Base-by-base conservation (phyloP, 2,797 vertebrate genomes). In the Tiaroga cobitis region DNA sequence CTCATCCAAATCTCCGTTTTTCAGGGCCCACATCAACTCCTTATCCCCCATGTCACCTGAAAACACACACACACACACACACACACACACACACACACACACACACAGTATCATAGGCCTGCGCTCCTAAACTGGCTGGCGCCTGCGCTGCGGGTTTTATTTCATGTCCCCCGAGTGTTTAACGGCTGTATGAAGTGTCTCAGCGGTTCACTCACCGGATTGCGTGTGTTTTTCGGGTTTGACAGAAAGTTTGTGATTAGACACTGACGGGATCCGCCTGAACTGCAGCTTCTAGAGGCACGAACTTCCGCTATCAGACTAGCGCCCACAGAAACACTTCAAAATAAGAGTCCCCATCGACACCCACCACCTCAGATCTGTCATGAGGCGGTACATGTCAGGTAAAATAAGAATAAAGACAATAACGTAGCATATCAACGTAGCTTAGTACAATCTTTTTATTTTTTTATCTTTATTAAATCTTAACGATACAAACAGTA, bases 21-120 rank as follows among this genome's bases (percentile, higher is more conserved):
- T 97, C 91, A 99, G 91, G 87, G 97, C 96, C 98, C 98, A 99
- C 94, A 94, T 96, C 90, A 99, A 91, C 19, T 97, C 95, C 90
- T 95, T 97, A 93, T 98, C 97, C 56, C 92, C 96, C 97, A 97
- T 97, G n/a, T 89, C 94, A 79, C 37, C 75, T 79, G 65, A 59
- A 69, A 78, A 77, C 41, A 49, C 61, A n/a, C n/a, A n/a, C n/a
- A n/a, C n/a, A n/a, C n/a, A n/a, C n/a, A n/a, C n/a, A n/a, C n/a
- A 67, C 9, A 29, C 24, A 39, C 29, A 56, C 0, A 77, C 7
- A 29, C 8, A 29, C 32, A 77, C 10, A 59, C 26, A 59, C n/a
- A 61, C 29, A 56, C 49, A 56, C 8, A 54, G 13, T 19, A 69
- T 70, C 18, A 41, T 5, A 82, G 81, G 81, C 72, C 81, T 74